Evolutionary conservation across 2,113 vertebrate genomes (phyloP).

Genomic region (Muntiacus reevesi): DNA sequence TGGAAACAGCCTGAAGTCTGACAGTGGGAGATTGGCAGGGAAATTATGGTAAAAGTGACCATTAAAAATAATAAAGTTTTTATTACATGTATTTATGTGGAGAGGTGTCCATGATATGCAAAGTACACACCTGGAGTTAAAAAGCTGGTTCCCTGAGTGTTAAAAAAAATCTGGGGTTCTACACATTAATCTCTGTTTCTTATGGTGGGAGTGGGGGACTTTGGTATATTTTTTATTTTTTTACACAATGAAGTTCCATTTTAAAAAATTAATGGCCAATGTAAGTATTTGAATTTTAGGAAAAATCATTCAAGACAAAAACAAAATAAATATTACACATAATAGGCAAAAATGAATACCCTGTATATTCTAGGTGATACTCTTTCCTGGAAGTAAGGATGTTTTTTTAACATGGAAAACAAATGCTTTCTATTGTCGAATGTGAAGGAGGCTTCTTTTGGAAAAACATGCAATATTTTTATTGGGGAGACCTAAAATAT

Average conservation of each 20-base stretch:
- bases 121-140: background rate
- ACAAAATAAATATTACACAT: background rate
- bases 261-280: background rate
- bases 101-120: background rate
- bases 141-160: background rate
- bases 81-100: background rate
- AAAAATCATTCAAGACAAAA: background rate
- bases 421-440: background rate
- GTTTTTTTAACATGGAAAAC: background rate
- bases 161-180: background rate
- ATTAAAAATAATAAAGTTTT: background rate
- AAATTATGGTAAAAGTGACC: background rate
- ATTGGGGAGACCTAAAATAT: background rate
- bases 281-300: background rate
- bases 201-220: background rate
- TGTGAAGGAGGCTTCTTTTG: background rate
- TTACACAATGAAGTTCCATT: background rate
- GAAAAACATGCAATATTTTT: background rate
- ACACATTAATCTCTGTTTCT: background rate
- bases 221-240: background rate
- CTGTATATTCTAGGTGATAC: background rate
- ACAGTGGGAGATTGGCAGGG: background rate
- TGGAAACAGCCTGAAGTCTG: background rate
- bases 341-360: background rate
- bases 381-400: background rate